A percentile compares a stretch with the other conserved stretches of the same genome.
Conservation (phyloP, 2,888 invertebrate genomes). For the Philhelius pedissequus region DNA sequence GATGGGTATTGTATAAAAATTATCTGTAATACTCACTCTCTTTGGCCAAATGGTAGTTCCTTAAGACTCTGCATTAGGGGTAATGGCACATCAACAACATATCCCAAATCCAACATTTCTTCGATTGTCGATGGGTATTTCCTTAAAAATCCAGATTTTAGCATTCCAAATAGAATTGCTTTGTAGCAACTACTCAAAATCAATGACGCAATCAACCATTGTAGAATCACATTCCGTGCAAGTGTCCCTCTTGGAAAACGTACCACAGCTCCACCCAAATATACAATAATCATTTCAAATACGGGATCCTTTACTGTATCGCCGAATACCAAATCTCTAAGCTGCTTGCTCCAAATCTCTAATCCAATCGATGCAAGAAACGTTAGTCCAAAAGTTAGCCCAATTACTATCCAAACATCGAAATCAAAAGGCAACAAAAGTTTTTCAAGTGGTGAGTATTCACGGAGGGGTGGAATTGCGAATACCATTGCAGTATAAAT, state of each 20-base stretch:
- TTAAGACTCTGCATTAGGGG: constrained; percentile 36
- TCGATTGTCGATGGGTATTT: constrained; percentile 28
- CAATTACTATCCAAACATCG: constrained; percentile 35
- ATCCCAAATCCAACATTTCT: constrained; percentile 37
- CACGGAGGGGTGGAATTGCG: constrained; percentile 38
- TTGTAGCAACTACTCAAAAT: constrained; percentile 52
- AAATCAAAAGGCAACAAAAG: constrained; percentile 27
- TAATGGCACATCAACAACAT: constrained; percentile 29
- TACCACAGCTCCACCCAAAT: constrained; percentile 37
- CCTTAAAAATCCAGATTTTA: constrained; percentile 41
- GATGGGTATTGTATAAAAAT: too few species aligned
- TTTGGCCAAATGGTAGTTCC: constrained; percentile 31
- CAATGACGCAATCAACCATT: constrained; percentile 44
- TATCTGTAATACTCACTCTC: constrained; percentile 1
- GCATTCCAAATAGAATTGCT: constrained; percentile 44
- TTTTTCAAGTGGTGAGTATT: constrained; percentile 41
- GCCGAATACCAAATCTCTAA: constrained; percentile 33
- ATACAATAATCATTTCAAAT: constrained; percentile 45
- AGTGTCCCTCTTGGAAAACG: constrained; percentile 20
- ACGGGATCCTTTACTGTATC: constrained; percentile 24
- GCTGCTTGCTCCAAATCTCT: neutral
- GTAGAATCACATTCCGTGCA: constrained; percentile 29
- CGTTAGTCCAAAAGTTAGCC: constrained; percentile 26
- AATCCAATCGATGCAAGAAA: constrained; percentile 2
- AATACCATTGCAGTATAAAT: constrained; percentile 39